Evolutionary conservation across 2,888 invertebrate species (phyloP).

Genomic region (Drosophila austrosaltans): DNA sequence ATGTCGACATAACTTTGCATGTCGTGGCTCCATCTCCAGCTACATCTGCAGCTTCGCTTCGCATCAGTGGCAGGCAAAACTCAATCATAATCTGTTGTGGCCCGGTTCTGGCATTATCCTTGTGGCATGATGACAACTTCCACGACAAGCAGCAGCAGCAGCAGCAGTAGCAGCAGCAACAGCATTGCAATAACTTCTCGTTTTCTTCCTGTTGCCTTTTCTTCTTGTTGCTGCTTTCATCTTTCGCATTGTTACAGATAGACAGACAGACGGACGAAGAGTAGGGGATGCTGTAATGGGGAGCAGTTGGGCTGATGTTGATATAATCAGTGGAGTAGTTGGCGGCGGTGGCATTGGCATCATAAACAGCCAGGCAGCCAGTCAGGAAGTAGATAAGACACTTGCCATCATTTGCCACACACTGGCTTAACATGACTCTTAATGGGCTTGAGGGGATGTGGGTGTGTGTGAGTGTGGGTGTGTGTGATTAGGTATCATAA

Average conservation of each 20-base stretch:
- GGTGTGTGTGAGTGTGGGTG: not conserved
- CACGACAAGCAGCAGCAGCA: slow-evolving; percentile 31
- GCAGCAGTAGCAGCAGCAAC: slow-evolving; percentile 38
- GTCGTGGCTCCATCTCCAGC: slow-evolving; percentile 38
- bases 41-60: slow-evolving; percentile 25
- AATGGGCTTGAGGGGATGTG: slow-evolving; percentile 44
- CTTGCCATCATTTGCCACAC: slow-evolving; percentile 50
- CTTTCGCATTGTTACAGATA: slow-evolving; percentile 6
- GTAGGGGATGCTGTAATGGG: no score
- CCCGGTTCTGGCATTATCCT: slow-evolving; percentile 54
- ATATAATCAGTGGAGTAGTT: slow-evolving; percentile 64
- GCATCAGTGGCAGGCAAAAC: slow-evolving; percentile 54
- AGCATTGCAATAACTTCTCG: slow-evolving; percentile 76
- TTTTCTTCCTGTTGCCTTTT: slow-evolving; percentile 48
- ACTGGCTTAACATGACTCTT: slow-evolving; percentile 62
- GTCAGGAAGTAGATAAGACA: slow-evolving; percentile 73
- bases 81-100: slow-evolving; percentile 76
- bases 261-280: not conserved
- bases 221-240: slow-evolving; percentile 17
- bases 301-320: slow-evolving; percentile 52
- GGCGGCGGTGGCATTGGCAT: slow-evolving; percentile 60
- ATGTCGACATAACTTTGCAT: slow-evolving; percentile 73
- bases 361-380: slow-evolving; percentile 57
- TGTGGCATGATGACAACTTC: slow-evolving; percentile 64
- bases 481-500: slow-evolving; percentile 57